Percentiles rank a stretch among this genome's conserved stretches.
Evolutionary conservation across 2,797 vertebrate species (phyloP).

Genomic region (Masticophis lateralis): DNA sequence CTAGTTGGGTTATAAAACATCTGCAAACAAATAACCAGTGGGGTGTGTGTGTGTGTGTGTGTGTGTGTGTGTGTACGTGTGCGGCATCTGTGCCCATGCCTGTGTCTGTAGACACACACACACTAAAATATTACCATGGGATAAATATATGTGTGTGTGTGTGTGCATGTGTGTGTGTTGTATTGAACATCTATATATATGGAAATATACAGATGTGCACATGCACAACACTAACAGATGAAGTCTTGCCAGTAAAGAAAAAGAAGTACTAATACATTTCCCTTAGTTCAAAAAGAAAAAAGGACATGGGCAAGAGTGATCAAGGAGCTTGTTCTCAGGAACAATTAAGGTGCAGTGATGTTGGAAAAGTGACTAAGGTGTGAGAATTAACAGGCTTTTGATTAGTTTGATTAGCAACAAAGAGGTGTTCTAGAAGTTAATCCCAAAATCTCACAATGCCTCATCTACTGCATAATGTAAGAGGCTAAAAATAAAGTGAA

Average conservation of each 20-base stretch:
- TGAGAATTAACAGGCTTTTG: slow-evolving; percentile 4
- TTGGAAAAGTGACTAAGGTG: slow-evolving; percentile 24
- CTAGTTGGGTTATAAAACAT: not conserved
- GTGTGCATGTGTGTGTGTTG: not conserved
- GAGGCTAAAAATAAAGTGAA: slow-evolving; percentile 26
- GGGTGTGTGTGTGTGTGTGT: not conserved
- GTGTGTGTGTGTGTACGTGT: not conserved
- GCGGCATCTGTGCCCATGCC: no score
- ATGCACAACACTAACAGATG: not conserved
- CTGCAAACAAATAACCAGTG: not conserved
- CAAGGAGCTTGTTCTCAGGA: slow-evolving; percentile 5
- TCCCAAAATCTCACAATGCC: slow-evolving; percentile 20
- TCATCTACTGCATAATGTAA: slow-evolving; percentile 20
- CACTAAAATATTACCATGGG: no score
- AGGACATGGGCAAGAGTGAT: not conserved
- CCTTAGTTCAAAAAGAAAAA: not conserved
- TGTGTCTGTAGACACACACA: no score
- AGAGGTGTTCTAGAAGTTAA: slow-evolving; percentile 20
- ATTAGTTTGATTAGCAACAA: slow-evolving; percentile 12
- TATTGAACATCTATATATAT: not conserved
- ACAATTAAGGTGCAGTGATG: slow-evolving; percentile 5
- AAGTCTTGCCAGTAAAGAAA: not conserved
- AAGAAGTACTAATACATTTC: not conserved
- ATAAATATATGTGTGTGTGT: no score
- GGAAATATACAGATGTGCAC: not conserved